Conservation (phyloP, 2,113 vertebrate species). For the Otocyon megalotis region DNA sequence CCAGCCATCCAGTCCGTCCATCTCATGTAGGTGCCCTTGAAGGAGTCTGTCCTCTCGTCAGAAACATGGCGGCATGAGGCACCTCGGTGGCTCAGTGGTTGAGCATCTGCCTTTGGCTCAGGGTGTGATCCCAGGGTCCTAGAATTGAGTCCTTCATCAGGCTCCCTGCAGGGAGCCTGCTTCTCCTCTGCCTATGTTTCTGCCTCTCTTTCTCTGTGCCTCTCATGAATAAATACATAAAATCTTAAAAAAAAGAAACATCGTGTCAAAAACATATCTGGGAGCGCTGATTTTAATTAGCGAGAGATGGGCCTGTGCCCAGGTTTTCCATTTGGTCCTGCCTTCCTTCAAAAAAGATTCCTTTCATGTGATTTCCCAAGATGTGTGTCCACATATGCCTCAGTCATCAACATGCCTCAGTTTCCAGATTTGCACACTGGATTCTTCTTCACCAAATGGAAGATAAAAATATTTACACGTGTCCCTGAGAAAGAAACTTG, state of each 20-base stretch:
- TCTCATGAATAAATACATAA: no score
- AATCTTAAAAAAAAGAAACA: no score
- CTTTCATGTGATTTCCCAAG: conserved; percentile 90
- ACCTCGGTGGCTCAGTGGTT: no score
- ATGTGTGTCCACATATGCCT: conserved; percentile 89
- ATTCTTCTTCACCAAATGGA: conserved; percentile 93
- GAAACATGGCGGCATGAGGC: conserved; percentile 85
- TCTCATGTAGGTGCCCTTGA: conserved; percentile 92
- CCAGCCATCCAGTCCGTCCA: conserved; percentile 94
- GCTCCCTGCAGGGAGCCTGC: no score
- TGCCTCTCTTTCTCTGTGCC: no score
- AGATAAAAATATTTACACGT: conserved; percentile 93
- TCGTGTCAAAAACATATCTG: conserved; percentile 85
- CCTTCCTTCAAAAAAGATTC: conserved; percentile 85
- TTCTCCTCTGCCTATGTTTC: no score
- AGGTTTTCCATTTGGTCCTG: conserved; percentile 49
- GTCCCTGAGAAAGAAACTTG: conserved; percentile 94
- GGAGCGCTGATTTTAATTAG: conserved; percentile 82
- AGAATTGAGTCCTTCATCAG: no score
- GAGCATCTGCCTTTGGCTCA: no score
- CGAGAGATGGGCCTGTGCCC: neutral
- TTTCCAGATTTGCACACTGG: conserved; percentile 91
- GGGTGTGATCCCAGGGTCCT: no score
- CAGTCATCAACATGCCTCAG: conserved; percentile 92
- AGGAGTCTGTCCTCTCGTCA: conserved; percentile 88